These are phyloP conservation scores for Atta cephalotes DNA, from an alignment of 1,140 invertebrate species.

Conservation along the genomic window DNA sequence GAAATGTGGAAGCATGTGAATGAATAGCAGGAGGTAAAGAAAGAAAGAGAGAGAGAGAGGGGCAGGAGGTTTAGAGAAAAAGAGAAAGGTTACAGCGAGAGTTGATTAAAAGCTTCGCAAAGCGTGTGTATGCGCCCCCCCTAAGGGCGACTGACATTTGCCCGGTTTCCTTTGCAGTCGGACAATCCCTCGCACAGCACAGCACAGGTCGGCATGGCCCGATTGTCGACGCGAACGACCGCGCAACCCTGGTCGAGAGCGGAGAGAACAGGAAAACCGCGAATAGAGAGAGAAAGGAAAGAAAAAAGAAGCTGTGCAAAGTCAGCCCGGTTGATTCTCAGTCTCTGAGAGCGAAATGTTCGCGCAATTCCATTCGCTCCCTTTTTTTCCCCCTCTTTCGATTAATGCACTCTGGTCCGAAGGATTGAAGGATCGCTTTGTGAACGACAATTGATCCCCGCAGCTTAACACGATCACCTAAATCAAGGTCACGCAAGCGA, in stretches of 20 bases:
- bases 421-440: constrained; percentile 33
- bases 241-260: constrained; percentile 16
- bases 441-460: constrained; percentile 16
- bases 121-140: constrained; percentile 65
- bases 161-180: constrained; percentile 70
- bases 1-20: no score
- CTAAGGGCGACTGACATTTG: constrained; percentile 67
- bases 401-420: not conserved
- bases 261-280: constrained; percentile 47
- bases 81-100: constrained; percentile 54
- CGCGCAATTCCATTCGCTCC: constrained; percentile 13
- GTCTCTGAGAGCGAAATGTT: constrained; percentile 25
- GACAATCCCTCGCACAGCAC: constrained; percentile 17
- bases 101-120: constrained; percentile 76
- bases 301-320: constrained; percentile 36
- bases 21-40: no score
- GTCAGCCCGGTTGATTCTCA: constrained; percentile 4
- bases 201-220: constrained; percentile 18
- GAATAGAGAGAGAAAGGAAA: not conserved
- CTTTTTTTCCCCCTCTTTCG: not conserved
- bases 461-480: constrained; percentile 12
- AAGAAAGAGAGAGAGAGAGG: not conserved
- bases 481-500: not conserved
- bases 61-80: not conserved
- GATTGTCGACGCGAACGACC: constrained; percentile 60